Conservation (phyloP, 2,113 vertebrate species). For the Peromyscus leucopus region DNA sequence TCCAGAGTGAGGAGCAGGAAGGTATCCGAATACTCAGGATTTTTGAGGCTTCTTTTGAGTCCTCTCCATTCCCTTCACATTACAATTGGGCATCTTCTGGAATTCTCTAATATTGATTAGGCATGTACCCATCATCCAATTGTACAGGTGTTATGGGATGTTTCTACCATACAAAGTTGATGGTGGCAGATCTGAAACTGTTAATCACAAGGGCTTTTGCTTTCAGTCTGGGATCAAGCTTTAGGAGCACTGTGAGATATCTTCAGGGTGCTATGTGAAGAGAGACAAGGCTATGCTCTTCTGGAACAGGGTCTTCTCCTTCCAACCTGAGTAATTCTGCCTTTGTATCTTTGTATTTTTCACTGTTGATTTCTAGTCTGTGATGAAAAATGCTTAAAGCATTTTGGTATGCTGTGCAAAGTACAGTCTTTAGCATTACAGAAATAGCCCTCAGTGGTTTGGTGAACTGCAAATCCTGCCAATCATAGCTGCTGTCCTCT, state of each 20-base stretch:
- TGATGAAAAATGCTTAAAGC: background rate
- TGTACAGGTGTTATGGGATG: background rate
- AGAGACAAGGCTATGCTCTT: background rate
- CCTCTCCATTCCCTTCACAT: background rate
- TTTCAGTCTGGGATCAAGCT: background rate
- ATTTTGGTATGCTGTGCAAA: background rate
- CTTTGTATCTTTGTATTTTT: background rate
- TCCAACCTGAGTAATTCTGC: background rate
- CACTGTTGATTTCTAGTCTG: background rate
- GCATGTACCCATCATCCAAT: background rate
- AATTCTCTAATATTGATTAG: background rate
- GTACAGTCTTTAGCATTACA: background rate
- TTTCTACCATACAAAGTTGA: background rate
- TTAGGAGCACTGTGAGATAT: too few relatives aligned
- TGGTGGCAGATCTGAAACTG: background rate
- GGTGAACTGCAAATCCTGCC: background rate
- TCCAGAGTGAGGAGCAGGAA: background rate
- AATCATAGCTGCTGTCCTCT: background rate
- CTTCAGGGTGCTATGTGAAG: background rate
- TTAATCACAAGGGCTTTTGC: background rate
- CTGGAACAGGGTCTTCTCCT: background rate
- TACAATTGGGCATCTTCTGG: background rate
- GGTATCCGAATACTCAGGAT: constrained; percentile 15
- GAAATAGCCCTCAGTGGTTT: background rate
- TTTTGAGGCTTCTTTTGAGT: constrained; percentile 43